Conservation (phyloP, 2,113 vertebrate species). For the Seriola rivoliana region DNA sequence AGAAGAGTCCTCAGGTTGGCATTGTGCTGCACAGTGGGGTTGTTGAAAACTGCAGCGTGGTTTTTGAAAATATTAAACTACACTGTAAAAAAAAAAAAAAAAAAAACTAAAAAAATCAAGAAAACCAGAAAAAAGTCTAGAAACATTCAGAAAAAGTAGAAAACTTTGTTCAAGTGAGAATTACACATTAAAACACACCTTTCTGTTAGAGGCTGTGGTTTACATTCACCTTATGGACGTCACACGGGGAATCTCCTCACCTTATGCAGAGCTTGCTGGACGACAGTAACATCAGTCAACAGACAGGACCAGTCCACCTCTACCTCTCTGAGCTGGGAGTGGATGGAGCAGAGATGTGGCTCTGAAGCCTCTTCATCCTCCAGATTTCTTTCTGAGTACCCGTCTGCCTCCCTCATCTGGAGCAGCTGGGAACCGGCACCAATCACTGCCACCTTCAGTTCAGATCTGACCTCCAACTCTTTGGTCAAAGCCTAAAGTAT, state of each 20-base stretch:
- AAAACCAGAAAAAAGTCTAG: background rate
- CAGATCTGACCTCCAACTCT: slow-evolving; percentile 86
- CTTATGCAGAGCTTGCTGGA: slow-evolving; percentile 90
- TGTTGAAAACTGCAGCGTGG: background rate
- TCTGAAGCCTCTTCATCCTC: slow-evolving; percentile 14
- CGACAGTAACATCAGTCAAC: slow-evolving; percentile 77
- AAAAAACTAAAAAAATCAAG: background rate
- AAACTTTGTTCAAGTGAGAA: background rate
- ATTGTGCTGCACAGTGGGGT: slow-evolving; percentile 43
- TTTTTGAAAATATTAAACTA: slow-evolving; percentile 2
- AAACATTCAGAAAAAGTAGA: background rate
- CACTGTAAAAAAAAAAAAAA: background rate
- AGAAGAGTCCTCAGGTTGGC: slow-evolving; percentile 44
- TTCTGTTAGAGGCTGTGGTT: too few species aligned
- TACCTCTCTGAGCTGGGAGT: slow-evolving; percentile 82
- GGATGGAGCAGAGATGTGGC: slow-evolving; percentile 56
- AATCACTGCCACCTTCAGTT: slow-evolving; percentile 86
- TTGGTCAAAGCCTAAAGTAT: slow-evolving; percentile 87
- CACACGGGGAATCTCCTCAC: slow-evolving; percentile 67
- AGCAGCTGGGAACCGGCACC: slow-evolving; percentile 88
- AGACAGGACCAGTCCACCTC: slow-evolving; percentile 90
- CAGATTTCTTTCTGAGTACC: background rate
- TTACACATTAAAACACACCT: too few species aligned
- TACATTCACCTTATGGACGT: background rate
- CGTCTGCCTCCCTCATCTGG: slow-evolving; percentile 79